Evolutionary conservation across 2,888 invertebrate species (phyloP).

Genomic region (Philereme transversata): DNA sequence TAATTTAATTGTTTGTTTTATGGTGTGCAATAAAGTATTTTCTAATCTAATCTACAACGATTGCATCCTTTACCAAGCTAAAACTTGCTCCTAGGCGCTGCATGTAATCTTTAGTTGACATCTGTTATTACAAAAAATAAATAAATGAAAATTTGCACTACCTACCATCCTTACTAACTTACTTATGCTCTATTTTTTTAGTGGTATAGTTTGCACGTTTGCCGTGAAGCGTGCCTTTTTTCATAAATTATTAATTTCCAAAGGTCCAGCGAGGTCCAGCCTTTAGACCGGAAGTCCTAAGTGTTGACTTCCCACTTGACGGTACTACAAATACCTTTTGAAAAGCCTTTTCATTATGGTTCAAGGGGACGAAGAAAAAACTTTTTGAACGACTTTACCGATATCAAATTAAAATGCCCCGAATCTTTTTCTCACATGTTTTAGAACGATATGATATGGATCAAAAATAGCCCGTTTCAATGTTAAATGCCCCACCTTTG

Average conservation of each 20-base stretch:
- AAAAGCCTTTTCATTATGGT: constrained; percentile 8
- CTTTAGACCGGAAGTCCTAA: constrained; percentile 16
- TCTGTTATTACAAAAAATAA: too few species aligned
- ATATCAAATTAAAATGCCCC: constrained; percentile 5
- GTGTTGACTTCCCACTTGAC: constrained; percentile 25
- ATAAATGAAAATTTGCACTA: too few species aligned
- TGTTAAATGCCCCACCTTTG: too few species aligned
- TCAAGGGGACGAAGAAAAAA: neutral
- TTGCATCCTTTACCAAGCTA: too few species aligned
- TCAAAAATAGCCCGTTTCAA: constrained; percentile 4
- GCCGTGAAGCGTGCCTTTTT: neutral
- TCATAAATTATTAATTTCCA: neutral
- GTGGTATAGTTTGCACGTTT: neutral
- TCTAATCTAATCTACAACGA: too few species aligned
- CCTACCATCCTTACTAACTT: too few species aligned
- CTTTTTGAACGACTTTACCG: neutral
- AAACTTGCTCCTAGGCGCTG: too few species aligned
- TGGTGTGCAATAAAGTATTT: too few species aligned
- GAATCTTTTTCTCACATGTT: neutral
- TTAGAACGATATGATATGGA: neutral
- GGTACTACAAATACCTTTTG: constrained; percentile 1
- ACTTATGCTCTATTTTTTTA: too few species aligned
- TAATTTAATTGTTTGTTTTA: too few species aligned
- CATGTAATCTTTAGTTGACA: too few species aligned
- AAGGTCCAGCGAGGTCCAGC: neutral